Conservation (phyloP, 2,888 invertebrate genomes). For the Abrostola triplasia region DNA sequence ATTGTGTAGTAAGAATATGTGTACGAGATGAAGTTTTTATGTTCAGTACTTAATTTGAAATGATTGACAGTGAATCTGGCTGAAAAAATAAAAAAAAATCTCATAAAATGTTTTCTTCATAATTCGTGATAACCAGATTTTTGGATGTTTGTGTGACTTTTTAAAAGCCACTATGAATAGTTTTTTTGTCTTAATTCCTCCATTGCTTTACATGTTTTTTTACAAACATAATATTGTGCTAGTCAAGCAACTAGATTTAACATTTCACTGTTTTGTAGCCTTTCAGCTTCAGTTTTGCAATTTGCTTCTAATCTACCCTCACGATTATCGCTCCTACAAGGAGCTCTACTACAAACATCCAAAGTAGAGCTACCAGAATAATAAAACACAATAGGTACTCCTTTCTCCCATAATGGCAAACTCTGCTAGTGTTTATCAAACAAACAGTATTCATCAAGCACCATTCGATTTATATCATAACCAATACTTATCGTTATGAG, state of each 20-base stretch:
- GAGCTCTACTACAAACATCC: too few relatives aligned
- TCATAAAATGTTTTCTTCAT: not conserved
- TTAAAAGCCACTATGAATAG: too few relatives aligned
- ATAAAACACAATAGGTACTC: constrained; percentile 9
- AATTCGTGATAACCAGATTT: not conserved
- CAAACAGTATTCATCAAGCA: constrained; percentile 73
- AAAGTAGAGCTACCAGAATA: not conserved
- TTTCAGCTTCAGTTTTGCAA: too few relatives aligned
- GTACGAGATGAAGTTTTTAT: not conserved
- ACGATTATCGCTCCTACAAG: too few relatives aligned
- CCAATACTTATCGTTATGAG: constrained; percentile 67
- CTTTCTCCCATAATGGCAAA: constrained; percentile 10
- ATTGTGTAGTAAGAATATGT: constrained; percentile 38
- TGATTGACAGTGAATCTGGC: too few relatives aligned
- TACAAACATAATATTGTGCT: too few relatives aligned
- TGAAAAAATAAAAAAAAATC: not conserved
- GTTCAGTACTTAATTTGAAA: not conserved
- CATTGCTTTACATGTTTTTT: too few relatives aligned
- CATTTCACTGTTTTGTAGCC: too few relatives aligned
- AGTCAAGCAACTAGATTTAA: too few relatives aligned
- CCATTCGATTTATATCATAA: constrained; percentile 70
- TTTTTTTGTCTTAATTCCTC: too few relatives aligned
- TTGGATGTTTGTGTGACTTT: too few relatives aligned
- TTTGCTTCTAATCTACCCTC: too few relatives aligned
- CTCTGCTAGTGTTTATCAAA: constrained; percentile 65